Base-by-base conservation (phyloP, 1,140 invertebrate genomes). In the Argopecten irradians region DNA sequence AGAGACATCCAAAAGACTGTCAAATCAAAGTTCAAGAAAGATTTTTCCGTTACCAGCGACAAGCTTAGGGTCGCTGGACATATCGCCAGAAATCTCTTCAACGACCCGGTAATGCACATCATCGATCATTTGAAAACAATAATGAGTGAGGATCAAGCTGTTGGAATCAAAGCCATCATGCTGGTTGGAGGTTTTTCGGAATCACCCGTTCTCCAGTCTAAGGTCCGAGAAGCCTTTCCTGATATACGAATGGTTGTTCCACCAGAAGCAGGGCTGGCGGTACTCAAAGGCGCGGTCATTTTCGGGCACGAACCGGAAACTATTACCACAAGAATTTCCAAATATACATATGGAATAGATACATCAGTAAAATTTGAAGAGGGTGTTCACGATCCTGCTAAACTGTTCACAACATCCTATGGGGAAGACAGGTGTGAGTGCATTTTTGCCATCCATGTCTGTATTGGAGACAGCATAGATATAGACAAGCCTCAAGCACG, bases 151-250 rank as follows among this genome's bases (percentile, higher is more conserved):
- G n/a, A n/a, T n/a, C n/a, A n/a, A n/a, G n/a, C n/a, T n/a, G n/a
- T n/a, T n/a, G n/a, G n/a, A n/a, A n/a, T n/a, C n/a, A n/a, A n/a
- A n/a, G n/a, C n/a, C n/a, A n/a, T n/a, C n/a, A n/a, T 87, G 11
- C 36, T 89, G 41, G 88, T 89, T 13, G 88, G 88, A 16, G 88
- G 88, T 11, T 89, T 87, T 87, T 89, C 88, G 3, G 88, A 89
- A 87, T 87, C 82, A 0, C 85, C 41, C 22, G 34, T 89, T 36
- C 55, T 89, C 0, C 85, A 87, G 32, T 22, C 84, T 14, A 43
- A 82, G 14, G 34, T 89, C 22, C 43, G 82, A 35, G 82, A 83
- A 34, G 41, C 85, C 16, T 89, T 89, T 71, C 85, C 85, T 1
- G 28, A 84, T 8, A 55, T n/a, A 35, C 39, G 71, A 33, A 33